Evolutionary conservation across 1,140 invertebrate genomes (phyloP).

Genomic region (Caenorhabditis brenneri): DNA sequence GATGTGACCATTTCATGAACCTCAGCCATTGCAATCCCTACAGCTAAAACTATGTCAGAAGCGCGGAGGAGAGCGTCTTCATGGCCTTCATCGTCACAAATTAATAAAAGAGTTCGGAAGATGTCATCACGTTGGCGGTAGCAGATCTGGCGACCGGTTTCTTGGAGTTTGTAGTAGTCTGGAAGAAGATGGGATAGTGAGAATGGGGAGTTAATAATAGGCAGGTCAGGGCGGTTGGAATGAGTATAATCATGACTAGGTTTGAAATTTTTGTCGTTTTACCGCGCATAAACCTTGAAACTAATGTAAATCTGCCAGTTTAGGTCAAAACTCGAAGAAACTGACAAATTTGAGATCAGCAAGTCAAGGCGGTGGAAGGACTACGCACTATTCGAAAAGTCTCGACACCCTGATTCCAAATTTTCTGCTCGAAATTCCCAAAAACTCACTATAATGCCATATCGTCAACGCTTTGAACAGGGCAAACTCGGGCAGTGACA

Average conservation of each 20-base stretch:
- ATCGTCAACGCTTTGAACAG: conserved; percentile 23
- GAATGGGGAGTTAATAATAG: not conserved
- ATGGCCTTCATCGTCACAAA: conserved; percentile 12
- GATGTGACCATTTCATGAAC: conserved; percentile 32
- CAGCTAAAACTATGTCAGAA: not conserved
- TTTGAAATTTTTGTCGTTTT: no score
- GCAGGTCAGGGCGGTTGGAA: not conserved
- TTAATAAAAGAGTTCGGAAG: not conserved
- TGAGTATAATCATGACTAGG: no score
- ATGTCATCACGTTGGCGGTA: conserved; percentile 5
- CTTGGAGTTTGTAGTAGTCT: conserved; percentile 27
- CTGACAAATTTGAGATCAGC: no score
- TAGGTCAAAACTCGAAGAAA: no score
- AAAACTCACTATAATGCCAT: conserved; percentile 7
- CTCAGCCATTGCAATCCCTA: not conserved
- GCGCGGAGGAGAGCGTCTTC: not conserved
- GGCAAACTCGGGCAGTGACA: not conserved
- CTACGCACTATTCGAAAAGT: not conserved
- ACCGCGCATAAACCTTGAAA: no score
- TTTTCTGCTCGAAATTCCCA: no score
- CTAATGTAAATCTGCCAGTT: no score
- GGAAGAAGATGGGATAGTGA: not conserved
- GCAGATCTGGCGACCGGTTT: not conserved
- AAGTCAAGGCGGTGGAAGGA: no score
- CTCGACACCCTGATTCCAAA: not conserved